A percentile compares a stretch with the other conserved stretches of the same genome.
phyloP scores from a whole-genome alignment of 2,888 invertebrate genomes.

The Cyclophora albipunctata region DNA sequence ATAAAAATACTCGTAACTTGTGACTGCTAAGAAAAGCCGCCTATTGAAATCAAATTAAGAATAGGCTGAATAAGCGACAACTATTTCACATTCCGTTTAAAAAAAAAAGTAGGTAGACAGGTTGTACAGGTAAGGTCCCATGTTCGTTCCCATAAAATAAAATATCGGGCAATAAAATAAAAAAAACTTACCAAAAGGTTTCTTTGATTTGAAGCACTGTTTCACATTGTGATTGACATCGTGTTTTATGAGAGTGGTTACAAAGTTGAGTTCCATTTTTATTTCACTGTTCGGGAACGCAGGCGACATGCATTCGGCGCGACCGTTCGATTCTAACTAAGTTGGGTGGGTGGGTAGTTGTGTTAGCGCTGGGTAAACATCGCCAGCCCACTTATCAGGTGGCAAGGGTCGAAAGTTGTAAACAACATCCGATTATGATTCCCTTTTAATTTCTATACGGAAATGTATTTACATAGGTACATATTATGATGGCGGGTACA shows the following conservation, averaged over 20 bases:
- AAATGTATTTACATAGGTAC: neutral
- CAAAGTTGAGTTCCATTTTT: constrained; percentile 64
- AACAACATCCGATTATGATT: constrained; percentile 35
- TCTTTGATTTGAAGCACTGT: constrained; percentile 69
- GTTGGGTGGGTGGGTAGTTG: too few relatives aligned
- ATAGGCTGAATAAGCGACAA: too few relatives aligned
- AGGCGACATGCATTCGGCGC: constrained; percentile 31
- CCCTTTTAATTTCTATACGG: constrained; percentile 24
- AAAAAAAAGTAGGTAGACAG: constrained; percentile 10
- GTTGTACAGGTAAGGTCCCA: neutral
- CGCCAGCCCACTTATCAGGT: constrained; percentile 40
- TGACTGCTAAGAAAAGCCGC: too few relatives aligned
- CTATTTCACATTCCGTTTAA: constrained; percentile 4
- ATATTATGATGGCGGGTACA: too few relatives aligned
- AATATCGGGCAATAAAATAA: neutral
- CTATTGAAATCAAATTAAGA: too few relatives aligned
- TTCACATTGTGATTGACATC: constrained; percentile 70
- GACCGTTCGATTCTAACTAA: constrained; percentile 32
- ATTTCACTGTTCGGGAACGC: constrained; percentile 17
- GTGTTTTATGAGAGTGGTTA: constrained; percentile 61
- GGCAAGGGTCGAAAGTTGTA: constrained; percentile 34
- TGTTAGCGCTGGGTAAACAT: constrained; percentile 39
- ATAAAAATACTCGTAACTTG: neutral
- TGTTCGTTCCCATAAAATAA: neutral
- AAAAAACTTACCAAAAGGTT: constrained; percentile 57